Evolutionary conservation across 2,113 vertebrate genomes (phyloP), one percentile per base, ranked within the genome.

Genomic region (Acanthisitta chloris): DNA sequence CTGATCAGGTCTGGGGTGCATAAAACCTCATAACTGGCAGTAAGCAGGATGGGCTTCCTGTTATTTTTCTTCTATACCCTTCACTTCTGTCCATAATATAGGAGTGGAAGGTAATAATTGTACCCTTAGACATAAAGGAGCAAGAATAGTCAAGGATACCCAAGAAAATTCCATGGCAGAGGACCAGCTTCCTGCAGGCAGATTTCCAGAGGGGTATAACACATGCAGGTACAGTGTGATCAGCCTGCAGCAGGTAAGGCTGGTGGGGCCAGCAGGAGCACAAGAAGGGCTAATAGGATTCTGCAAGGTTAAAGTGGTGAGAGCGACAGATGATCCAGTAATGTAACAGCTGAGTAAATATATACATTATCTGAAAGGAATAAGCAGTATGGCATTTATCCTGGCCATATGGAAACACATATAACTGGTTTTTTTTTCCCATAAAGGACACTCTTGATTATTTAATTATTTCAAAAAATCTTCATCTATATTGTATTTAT

Each of bases 371-470:
- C 78, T 93, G 76, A 67, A 81, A 64, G 91, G 69, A 95, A 90
- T 90, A 90, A 86, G 92, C 42, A 5, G 66, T 62, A 88, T 71
- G 82, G 95, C 88, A 92, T 97, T 88, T 71, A 83, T 96, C 62
- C 79, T 93, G 93, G 88, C 93, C 94, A 96, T 96, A 96, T 97
- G 96, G 96, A 89, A 97, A 96, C 72, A 88, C 94, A 95, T 90
- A 73, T 85, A 96, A 93, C 66, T 95, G 94, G 59, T 54, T 90
- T 97, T 93, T 88, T 96, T 90, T 83, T 70, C 45, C 65, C 81
- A 76, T 95, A 94, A 96, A 94, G 94, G 89, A 81, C 81, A 45
- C 61, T 65, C 70, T 85, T 8, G 17, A 55, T 89, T 95, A 83
- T 97, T 95, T 86, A 94, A 94, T 96, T 76, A 91, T 91, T 92